phyloP scores from a whole-genome alignment of 1,140 invertebrate genomes.

The Drosophila kohkoa region DNA sequence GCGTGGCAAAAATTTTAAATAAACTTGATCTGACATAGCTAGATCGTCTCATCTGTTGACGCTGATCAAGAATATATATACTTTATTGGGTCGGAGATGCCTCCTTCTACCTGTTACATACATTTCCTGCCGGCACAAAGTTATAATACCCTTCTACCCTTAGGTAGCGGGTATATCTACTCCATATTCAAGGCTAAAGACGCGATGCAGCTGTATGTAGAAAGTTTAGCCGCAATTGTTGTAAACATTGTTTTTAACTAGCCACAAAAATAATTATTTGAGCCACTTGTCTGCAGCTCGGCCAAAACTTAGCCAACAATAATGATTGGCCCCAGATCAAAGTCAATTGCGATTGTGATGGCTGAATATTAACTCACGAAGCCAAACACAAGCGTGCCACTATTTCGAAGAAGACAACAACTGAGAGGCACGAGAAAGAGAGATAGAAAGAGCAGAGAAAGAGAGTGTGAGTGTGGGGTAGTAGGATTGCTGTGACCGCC shows the following conservation, averaged over 20 bases:
- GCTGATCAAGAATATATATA: no score
- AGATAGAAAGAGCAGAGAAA: not conserved
- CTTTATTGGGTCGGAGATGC: no score
- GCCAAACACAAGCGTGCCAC: conserved; percentile 50
- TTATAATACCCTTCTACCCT: no score
- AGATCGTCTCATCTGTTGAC: no score
- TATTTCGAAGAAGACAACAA: conserved; percentile 29
- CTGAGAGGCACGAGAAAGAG: not conserved
- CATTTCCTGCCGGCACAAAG: no score
- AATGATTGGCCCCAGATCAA: conserved; percentile 55
- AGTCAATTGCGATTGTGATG: conserved; percentile 42
- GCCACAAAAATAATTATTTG: conserved; percentile 50
- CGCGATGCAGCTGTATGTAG: conserved; percentile 50
- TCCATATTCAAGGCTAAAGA: not conserved
- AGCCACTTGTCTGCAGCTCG: conserved; percentile 31
- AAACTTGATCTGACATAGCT: no score
- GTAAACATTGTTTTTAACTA: conserved; percentile 58
- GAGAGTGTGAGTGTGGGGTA: not conserved
- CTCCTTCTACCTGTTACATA: no score
- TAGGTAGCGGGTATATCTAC: not conserved
- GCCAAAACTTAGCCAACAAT: conserved; percentile 42
- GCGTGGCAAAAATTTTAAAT: no score
- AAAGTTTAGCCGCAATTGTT: conserved; percentile 61
- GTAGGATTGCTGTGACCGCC: conserved; percentile 27
- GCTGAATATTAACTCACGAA: conserved; percentile 63